Evolutionary conservation across 2,113 vertebrate genomes (phyloP), one percentile per base, ranked within the genome.

Genomic region (Microtus oregoni): DNA sequence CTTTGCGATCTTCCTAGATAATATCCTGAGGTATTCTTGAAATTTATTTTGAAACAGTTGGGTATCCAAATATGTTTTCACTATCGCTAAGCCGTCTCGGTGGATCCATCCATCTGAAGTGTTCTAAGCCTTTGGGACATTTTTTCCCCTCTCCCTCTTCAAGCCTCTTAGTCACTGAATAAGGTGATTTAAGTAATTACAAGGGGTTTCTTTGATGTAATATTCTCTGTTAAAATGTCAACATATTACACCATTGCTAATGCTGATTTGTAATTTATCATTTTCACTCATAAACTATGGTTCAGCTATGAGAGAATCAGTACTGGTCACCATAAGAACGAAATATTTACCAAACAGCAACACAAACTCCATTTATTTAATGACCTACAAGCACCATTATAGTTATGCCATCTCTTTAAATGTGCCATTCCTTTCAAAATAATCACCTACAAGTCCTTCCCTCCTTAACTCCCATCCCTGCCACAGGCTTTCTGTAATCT

Each of bases 121-220:
- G 14, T 30, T 28, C 67, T 24, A 58, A 17, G 15, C 26, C 24
- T 30, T 20, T 7, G 0, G 19, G 9, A 41, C 13, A 1, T 30
- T 55, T 17, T 70, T 41, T 9, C 15, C 8, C 5, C 24, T 58
- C 68, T 52, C 13, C 32, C 24, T 1, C 5, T 41, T 58, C 26
- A 89, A 75, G 15, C 7, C 24, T 75, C 2, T 30, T 88, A 72
- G 5, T 58, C 7, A 2, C 24, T 58, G 50, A 41, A 75, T 11
- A 73, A 73, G 14, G 26, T 75, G 13, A 89, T 75, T 75, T 41
- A 1, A 41, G 3, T n/a, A 50, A 52, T 70, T 38, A 41, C 73
- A 85, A 96, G 47, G 17, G 19, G 70, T 65, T 55, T 50, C 79
- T 87, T 94, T 95, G 8, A 68, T 92, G 55, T 86, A 55, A 91